Base-by-base conservation (phyloP, 1,140 invertebrate genomes). In the Cataglyphis hispanica region DNA sequence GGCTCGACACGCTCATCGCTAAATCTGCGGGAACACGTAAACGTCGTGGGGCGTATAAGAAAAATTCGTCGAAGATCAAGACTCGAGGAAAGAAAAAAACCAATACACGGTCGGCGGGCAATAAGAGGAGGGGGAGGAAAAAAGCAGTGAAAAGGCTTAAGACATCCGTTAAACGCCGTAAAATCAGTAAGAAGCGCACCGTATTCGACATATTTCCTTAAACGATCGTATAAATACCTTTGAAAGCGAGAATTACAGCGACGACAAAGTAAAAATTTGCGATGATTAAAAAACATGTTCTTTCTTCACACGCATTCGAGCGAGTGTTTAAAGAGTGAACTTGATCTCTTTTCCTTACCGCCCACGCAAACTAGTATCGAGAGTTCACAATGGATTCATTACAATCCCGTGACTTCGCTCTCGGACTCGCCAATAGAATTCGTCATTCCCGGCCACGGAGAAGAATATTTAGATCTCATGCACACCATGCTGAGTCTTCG, bases 321-420 rank as follows among this genome's bases (percentile, higher is more conserved):
- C 43, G 16, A 53, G 16, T 50, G 43, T 5, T 53, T 70, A 53
- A 70, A 53, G 1, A 53, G 43, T 1, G 69, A 72, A 19, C 69
- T 72, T 4, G 69, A 72, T 72, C 16, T 72, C 27, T 72, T 72
- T 8, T 11, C 46, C 1, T 43, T 72, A 25, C 69, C 16, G 0
- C 25, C 19, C 10, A 43, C 43, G 11, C 69, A 72, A n/a, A 56
- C 69, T 1, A 53, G 43, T 4, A 56, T 72, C 8, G 19, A 53
- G 2, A 72, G n/a, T 2, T n/a, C 19, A 0, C 69, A 56, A 72
- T 72, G 50, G 46, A 56, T 72, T n/a, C n/a, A 72, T 34, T 72
- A 53, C 69, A 72, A 72, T 16, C 46, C 16, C 16, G 10, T 72
- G 11, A 53, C 31, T 1, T 72, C 27, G 0, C 27, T 72, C 19